Base-by-base conservation (phyloP, 2,888 invertebrate species). In the Oxystoma pomonae region DNA sequence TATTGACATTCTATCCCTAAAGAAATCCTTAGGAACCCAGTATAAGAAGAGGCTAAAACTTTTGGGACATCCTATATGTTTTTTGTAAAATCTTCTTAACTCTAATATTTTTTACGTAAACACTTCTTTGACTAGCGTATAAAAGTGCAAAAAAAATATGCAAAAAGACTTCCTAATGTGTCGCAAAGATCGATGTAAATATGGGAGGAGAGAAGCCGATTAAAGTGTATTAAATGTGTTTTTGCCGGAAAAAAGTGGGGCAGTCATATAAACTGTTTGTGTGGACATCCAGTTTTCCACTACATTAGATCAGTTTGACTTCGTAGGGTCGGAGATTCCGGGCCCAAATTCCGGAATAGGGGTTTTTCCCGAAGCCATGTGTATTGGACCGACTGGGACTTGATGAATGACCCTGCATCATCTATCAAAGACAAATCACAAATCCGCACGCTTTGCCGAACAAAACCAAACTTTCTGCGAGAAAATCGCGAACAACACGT, bases 341-440 rank as follows among this genome's bases (percentile, higher is more conserved):
- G 12, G 35, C 3, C 35, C 5, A 35, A 35, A 35, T 69, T 71
- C 72, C 71, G 71, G 71, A 69, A 67, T 68, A 67, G 61, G 56
- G 57, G 50, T 58, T 56, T 67, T 69, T 68, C 61, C 67, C 65
- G 69, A 70, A 68, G 72, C 71, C 72, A 70, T 72, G 74, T 73
- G 71, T 71, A 71, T 69, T 72, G 74, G 72, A 75, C 72, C 71
- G 35, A 12, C 35, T 12, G 3, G 35, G 72, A 61, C 71, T 75
- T 78, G 79, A 79, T 78, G 75, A 77, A 79, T 78, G 74, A 75
- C 74, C 35, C 72, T 73, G 73, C 69, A 77, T 76, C 77, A 80
- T 80, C 77, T 78, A 80, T 79, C 79, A 79, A 79, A 78, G 79
- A 80, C 80, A 79, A 79, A 80, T 80, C 78, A 79, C 78, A 76